Percentiles rank a stretch among this genome's conserved stretches.
These are phyloP conservation scores for Erpetoichthys calabaricus DNA, from an alignment of 2,797 vertebrate species.

Conservation along the genomic window DNA sequence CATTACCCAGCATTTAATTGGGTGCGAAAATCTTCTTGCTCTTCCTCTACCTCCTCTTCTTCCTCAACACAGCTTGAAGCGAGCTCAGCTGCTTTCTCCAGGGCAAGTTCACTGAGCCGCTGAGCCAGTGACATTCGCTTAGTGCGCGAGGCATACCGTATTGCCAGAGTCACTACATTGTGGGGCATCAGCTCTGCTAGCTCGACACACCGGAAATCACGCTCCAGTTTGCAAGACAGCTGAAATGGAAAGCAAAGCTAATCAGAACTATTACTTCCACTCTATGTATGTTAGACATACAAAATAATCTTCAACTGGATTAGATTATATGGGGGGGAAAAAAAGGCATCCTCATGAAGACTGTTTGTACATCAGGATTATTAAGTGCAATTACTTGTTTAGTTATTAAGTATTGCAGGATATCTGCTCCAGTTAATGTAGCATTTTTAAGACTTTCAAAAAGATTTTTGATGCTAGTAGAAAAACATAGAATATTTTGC, in stretches of 20 bases:
- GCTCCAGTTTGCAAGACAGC: conserved; percentile 84
- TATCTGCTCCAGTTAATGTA: too few species aligned
- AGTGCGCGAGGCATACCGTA: conserved; percentile 84
- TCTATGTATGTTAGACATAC: too few species aligned
- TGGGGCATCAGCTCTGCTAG: conserved; percentile 82
- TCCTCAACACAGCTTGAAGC: conserved; percentile 25
- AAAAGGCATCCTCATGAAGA: too few species aligned
- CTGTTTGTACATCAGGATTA: too few species aligned
- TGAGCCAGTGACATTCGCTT: conserved; percentile 71
- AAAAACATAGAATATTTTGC: too few species aligned
- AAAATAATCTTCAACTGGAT: too few species aligned
- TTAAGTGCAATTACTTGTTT: too few species aligned
- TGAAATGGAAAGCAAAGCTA: conserved; percentile 26
- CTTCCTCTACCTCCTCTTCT: conserved; percentile 41
- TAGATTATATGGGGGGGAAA: too few species aligned
- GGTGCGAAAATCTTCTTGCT: conserved; percentile 36
- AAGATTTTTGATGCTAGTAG: too few species aligned
- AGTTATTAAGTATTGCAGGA: too few species aligned
- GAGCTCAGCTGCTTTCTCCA: conserved; percentile 61
- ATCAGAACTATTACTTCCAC: not conserved
- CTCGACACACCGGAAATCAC: conserved; percentile 85
- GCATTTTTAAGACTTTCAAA: too few species aligned
- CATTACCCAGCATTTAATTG: conserved; percentile 48
- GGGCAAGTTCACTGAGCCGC: conserved; percentile 67
- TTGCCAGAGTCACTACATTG: conserved; percentile 66